Conservation (phyloP, 2,113 vertebrate genomes). For the Phyllostomus hastatus region DNA sequence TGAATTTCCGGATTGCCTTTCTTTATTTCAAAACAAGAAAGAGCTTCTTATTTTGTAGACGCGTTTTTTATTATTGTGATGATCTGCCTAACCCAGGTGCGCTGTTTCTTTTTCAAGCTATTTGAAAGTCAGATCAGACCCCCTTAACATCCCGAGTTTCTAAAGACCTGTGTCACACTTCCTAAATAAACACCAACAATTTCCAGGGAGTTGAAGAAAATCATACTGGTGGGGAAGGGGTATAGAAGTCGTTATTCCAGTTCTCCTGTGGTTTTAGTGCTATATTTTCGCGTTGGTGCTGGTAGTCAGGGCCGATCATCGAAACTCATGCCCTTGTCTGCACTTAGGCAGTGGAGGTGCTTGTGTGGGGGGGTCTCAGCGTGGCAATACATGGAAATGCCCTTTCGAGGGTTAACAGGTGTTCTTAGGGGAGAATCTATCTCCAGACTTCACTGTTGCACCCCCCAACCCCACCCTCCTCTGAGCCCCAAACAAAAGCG, state of each 20-base stretch:
- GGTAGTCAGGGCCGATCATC: neutral
- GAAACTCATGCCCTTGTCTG: neutral
- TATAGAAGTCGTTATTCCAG: neutral
- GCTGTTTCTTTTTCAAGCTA: conserved; percentile 62
- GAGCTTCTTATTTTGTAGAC: conserved; percentile 77
- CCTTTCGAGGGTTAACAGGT: conserved; percentile 9
- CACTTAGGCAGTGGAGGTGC: neutral
- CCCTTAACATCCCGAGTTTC: conserved; percentile 50
- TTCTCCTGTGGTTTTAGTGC: neutral
- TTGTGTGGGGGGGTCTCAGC: neutral
- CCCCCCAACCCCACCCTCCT: neutral
- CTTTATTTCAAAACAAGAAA: conserved; percentile 56
- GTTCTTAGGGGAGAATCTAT: neutral
- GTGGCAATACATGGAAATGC: neutral
- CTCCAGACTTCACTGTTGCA: conserved; percentile 4
- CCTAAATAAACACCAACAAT: conserved; percentile 62
- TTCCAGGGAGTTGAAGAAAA: conserved; percentile 37
- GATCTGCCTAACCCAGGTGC: conserved; percentile 69
- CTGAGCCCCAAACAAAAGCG: conserved; percentile 1
- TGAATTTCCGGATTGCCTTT: conserved; percentile 73
- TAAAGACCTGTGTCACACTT: conserved; percentile 51
- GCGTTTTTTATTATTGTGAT: conserved; percentile 75
- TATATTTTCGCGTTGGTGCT: neutral
- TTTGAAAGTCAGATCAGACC: conserved; percentile 49
- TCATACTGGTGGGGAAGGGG: neutral